Base-by-base conservation (phyloP, 2,113 vertebrate species). In the Tauraco erythrolophus region DNA sequence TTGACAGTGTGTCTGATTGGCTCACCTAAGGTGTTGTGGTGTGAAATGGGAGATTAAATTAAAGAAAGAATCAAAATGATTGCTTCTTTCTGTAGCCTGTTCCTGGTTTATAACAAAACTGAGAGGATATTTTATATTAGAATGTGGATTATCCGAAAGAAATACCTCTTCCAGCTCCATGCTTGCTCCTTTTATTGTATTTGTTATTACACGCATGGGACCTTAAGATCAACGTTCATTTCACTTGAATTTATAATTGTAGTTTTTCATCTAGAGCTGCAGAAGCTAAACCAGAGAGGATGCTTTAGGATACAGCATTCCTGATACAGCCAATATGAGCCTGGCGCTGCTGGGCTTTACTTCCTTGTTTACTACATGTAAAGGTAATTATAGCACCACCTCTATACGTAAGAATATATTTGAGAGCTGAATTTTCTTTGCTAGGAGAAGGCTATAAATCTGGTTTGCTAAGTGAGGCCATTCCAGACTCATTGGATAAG, bases 21-120 rank as follows among this genome's bases (percentile, higher is more conserved):
- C 74, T 97, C 74, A 31, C 33, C 87, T 82, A 27, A 66, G 82
- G 92, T 92, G 23, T 25, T 23, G 46, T 80, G 76, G 61, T 94
- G 77, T 95, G 90, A 96, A 97, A 96, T 64, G 70, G 51, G 83
- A 92, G 65, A 95, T 95, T 88, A 86, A 93, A 91, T 97, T 96
- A 93, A 87, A 96, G 56, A 79, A 88, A 88, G 60, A 89, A 85
- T 74, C 79, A 56, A 89, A 94, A 82, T 77, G 80, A 87, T 91
- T 79, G 60, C 45, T 84, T 48, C 56, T 66, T 72, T 84, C 75
- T 84, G 45, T 80, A 19, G 23, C 23, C 7, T 65, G 30, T 56
- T 51, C 79, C 69, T 79, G 53, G 68, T 18, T 92, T 62, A 22
- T 53, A 60, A 23, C 25, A 39, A 50, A 91, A 66, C 9, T 9